Percentiles rank a stretch among this genome's conserved stretches.
Conservation (phyloP, 2,888 invertebrate genomes). For the Elysia crispata region DNA sequence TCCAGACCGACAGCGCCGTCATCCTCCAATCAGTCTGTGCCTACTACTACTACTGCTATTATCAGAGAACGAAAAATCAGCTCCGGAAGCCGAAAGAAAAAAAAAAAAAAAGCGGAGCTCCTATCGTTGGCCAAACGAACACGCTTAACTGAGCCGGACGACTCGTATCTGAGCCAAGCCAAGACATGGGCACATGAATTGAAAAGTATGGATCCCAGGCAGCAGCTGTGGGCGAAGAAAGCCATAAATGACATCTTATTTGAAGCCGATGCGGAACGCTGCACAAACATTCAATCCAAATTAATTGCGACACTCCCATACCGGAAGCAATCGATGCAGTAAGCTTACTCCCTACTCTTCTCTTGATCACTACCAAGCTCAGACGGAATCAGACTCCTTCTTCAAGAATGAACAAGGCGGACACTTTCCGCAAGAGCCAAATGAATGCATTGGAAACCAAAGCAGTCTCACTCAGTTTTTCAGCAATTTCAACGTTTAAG, state of each 20-base stretch:
- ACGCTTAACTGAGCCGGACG: constrained; percentile 9
- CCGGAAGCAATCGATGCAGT: constrained; percentile 1
- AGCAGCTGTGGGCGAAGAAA: constrained; percentile 12
- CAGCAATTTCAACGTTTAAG: constrained; percentile 3
- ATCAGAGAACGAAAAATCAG: constrained; percentile 1
- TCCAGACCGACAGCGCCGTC: neutral
- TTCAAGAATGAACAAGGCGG: neutral
- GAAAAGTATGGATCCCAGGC: neutral
- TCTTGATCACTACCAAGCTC: constrained; percentile 1
- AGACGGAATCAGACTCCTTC: constrained; percentile 1
- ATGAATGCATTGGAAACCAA: constrained; percentile 4
- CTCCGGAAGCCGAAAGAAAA: neutral
- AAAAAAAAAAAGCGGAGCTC: constrained; percentile 2
- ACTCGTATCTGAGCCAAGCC: constrained; percentile 16
- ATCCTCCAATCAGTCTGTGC: constrained; percentile 4
- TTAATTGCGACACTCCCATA: neutral
- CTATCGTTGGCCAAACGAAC: constrained; percentile 1
- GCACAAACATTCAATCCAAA: constrained; percentile 1
- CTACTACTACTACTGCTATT: neutral
- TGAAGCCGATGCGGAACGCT: constrained; percentile 15
- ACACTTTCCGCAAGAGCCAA: constrained; percentile 1
- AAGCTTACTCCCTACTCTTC: neutral
- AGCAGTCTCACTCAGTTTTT: constrained; percentile 4
- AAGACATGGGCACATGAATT: constrained; percentile 23
- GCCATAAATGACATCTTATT: constrained; percentile 11